These are phyloP conservation scores for Hemicrepidius hirtus DNA, from an alignment of 2,888 invertebrate species.

Conservation along the genomic window DNA sequence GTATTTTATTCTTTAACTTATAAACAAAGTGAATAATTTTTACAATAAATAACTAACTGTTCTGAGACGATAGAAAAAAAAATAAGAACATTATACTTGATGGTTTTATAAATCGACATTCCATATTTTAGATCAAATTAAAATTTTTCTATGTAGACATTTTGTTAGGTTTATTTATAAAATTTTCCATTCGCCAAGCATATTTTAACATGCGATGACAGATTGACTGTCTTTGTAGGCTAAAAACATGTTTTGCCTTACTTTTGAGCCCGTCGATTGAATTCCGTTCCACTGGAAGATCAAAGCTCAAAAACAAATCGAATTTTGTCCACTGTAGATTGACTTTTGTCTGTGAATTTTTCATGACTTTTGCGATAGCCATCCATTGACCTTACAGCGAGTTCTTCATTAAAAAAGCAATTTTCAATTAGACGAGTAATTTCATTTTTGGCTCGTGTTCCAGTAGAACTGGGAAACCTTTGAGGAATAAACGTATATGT, in stretches of 20 bases:
- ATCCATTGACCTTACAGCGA: slow-evolving; percentile 17
- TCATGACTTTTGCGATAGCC: slow-evolving; percentile 31
- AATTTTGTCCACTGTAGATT: slow-evolving; percentile 49
- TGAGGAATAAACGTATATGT: slow-evolving; percentile 34
- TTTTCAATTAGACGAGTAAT: slow-evolving; percentile 35
- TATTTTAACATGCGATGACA: slow-evolving; percentile 41
- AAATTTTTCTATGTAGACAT: slow-evolving; percentile 9
- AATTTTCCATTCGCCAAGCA: slow-evolving; percentile 30
- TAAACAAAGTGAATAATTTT: too few relatives aligned
- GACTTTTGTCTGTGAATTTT: slow-evolving; percentile 45
- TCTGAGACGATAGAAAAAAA: too few relatives aligned
- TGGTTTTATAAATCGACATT: not conserved
- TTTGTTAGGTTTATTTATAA: slow-evolving; percentile 14
- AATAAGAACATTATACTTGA: too few relatives aligned
- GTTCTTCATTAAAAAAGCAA: slow-evolving; percentile 32
- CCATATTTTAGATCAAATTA: not conserved
- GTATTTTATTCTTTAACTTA: too few relatives aligned
- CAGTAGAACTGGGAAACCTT: slow-evolving; percentile 25
- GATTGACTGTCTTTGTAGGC: slow-evolving; percentile 43
- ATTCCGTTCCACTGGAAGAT: slow-evolving; percentile 45
- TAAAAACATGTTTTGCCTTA: slow-evolving; percentile 41
- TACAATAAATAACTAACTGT: too few relatives aligned
- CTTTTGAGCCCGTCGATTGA: slow-evolving; percentile 42
- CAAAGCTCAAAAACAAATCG: slow-evolving; percentile 45
- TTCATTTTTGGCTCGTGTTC: slow-evolving; percentile 31